Percentiles rank a stretch among this genome's conserved stretches.
Conservation (phyloP, 2,888 invertebrate genomes). For the Globia sparganii region DNA sequence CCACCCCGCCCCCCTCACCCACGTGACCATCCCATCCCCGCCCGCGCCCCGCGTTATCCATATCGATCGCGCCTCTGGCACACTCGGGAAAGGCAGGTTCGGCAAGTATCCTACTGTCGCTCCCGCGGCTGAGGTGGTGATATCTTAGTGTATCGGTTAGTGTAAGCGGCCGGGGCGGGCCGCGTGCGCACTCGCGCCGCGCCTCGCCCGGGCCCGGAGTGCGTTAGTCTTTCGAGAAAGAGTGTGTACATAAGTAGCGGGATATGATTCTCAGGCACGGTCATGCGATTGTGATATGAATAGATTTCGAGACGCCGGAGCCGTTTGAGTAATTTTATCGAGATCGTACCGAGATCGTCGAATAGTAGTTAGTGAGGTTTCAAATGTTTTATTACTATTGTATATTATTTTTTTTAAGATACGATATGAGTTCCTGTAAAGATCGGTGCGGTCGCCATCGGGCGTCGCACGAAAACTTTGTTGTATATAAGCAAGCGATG, state of each 20-base stretch:
- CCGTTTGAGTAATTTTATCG: conserved; percentile 89
- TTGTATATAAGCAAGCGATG: conserved; percentile 89
- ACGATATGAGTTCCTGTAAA: conserved; percentile 91
- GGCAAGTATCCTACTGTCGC: conserved; percentile 77
- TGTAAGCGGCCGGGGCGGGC: conserved; percentile 74
- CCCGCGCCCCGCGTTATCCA: conserved; percentile 81
- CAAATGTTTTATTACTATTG: conserved; percentile 90
- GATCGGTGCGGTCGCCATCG: conserved; percentile 81
- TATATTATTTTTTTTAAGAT: conserved; percentile 89
- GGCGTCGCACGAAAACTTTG: conserved; percentile 83
- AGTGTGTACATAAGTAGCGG: conserved; percentile 90
- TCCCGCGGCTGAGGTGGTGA: conserved; percentile 81
- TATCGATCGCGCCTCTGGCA: conserved; percentile 85
- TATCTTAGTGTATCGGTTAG: conserved; percentile 84
- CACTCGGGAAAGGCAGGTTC: conserved; percentile 82
- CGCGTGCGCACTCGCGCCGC: conserved; percentile 65
- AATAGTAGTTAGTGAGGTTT: conserved; percentile 90
- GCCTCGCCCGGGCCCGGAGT: conserved; percentile 72
- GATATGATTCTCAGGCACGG: conserved; percentile 89
- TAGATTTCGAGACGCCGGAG: conserved; percentile 89
- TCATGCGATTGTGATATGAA: conserved; percentile 90
- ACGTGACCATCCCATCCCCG: conserved; percentile 64
- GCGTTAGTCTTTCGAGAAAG: conserved; percentile 81
- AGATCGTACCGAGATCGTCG: conserved; percentile 88
- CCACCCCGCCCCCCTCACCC: conserved; percentile 40